Conservation (phyloP, 2,797 vertebrate genomes). For the Esox masquinongy region DNA sequence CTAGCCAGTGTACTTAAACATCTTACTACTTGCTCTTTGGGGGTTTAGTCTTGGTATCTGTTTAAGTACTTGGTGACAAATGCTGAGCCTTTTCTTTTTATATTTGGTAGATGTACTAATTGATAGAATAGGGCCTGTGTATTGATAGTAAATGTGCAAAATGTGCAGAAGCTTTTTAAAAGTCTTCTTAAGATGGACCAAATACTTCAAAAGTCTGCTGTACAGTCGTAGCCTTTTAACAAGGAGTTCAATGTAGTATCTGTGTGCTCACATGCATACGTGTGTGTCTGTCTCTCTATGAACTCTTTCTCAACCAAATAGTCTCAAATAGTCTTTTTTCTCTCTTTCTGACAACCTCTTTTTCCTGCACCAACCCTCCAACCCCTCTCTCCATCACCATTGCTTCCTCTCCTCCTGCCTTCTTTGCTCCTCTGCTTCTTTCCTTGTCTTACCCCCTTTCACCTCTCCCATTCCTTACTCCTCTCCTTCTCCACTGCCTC, state of each 20-base stretch:
- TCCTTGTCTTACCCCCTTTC: constrained; percentile 10
- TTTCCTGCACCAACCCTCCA: constrained; percentile 22
- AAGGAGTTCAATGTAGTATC: not conserved
- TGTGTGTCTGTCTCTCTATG: constrained; percentile 39
- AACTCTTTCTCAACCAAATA: not conserved
- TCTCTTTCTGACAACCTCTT: not conserved
- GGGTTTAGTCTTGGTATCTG: too few relatives aligned
- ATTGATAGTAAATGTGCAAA: too few relatives aligned
- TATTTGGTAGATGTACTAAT: too few relatives aligned
- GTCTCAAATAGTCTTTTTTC: not conserved
- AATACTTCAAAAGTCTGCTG: too few relatives aligned
- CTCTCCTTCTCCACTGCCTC: constrained; percentile 25
- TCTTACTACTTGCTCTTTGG: too few relatives aligned
- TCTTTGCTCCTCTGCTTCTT: constrained; percentile 6
- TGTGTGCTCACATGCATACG: not conserved
- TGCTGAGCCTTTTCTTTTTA: too few relatives aligned
- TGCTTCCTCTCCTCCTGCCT: constrained; percentile 18
- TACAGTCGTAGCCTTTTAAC: too few relatives aligned
- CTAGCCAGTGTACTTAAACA: too few relatives aligned
- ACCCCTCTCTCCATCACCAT: constrained; percentile 27
- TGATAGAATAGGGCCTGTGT: too few relatives aligned
- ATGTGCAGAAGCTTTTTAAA: too few relatives aligned
- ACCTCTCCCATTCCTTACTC: constrained; percentile 26
- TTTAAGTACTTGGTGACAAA: too few relatives aligned
- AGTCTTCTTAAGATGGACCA: too few relatives aligned